Percentiles rank a stretch among this genome's conserved stretches.
These are phyloP conservation scores for Scarus forsteni DNA, from an alignment of 2,797 vertebrate species.

Conservation along the genomic window DNA sequence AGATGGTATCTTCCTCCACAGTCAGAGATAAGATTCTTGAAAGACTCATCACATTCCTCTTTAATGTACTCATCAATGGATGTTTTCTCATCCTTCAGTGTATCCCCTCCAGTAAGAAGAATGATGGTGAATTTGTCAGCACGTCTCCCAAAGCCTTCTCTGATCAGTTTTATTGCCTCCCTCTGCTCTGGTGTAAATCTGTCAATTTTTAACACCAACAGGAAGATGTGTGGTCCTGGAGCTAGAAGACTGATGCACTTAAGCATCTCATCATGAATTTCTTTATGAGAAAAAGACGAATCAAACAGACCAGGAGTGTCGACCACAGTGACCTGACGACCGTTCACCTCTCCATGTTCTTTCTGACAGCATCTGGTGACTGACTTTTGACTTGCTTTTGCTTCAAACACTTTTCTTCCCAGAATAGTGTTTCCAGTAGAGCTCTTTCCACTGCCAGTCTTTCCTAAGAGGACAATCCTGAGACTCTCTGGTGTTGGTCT, in stretches of 20 bases:
- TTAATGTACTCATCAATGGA: not conserved
- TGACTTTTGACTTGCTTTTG: fast-evolving
- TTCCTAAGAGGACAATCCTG: slow-evolving; percentile 52
- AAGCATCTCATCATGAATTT: slow-evolving; percentile 23
- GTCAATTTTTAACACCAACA: slow-evolving; percentile 42
- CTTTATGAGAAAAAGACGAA: not conserved
- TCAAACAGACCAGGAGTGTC: slow-evolving; percentile 55
- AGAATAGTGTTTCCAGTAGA: slow-evolving; percentile 45
- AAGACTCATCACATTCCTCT: fast-evolving
- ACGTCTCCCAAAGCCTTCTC: slow-evolving; percentile 1
- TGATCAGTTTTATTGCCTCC: not conserved
- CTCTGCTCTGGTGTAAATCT: not conserved
- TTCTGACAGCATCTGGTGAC: slow-evolving; percentile 5
- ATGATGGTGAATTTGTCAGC: not conserved
- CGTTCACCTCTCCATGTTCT: not conserved
- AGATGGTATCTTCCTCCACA: slow-evolving; percentile 40
- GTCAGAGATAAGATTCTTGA: not conserved
- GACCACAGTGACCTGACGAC: slow-evolving; percentile 27
- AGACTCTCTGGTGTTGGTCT: slow-evolving; percentile 11
- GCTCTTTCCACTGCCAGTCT: slow-evolving; percentile 53
- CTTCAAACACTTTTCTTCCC: not conserved
- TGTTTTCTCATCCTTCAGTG: not conserved
- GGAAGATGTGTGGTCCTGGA: slow-evolving; percentile 57
- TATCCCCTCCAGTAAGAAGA: not conserved
- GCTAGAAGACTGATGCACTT: slow-evolving; percentile 45